phyloP scores from a whole-genome alignment of 2,797 vertebrate genomes.

The Falco novaeseelandiae region DNA sequence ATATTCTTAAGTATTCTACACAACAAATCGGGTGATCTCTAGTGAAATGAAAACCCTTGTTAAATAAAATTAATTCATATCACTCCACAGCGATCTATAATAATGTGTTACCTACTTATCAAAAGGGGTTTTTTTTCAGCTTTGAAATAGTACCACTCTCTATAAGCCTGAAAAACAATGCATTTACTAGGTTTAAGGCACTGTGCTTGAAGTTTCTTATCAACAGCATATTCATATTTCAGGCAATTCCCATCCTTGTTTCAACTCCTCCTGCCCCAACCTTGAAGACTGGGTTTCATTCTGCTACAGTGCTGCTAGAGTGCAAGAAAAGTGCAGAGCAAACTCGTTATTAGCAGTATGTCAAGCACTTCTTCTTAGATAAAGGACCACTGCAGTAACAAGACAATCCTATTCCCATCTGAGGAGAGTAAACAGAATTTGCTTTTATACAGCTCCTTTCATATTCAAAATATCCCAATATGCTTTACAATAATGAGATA shows the following conservation, averaged over 20 bases:
- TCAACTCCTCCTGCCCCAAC: background rate
- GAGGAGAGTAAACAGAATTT: conserved; percentile 7
- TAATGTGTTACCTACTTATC: background rate
- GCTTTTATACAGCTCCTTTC: background rate
- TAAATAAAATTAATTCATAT: background rate
- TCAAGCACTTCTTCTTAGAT: background rate
- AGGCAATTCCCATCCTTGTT: background rate
- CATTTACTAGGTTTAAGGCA: background rate
- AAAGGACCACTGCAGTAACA: background rate
- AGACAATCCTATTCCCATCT: background rate
- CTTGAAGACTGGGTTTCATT: background rate
- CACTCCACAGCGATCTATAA: background rate
- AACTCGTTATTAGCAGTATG: background rate
- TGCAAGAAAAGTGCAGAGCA: background rate
- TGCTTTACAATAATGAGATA: conserved; percentile 25
- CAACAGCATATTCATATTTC: background rate
- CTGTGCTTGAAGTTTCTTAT: background rate
- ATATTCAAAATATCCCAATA: conserved; percentile 42
- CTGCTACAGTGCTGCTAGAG: background rate
- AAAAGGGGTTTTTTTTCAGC: background rate
- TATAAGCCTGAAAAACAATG: background rate
- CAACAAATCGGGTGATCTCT: background rate
- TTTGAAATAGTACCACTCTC: background rate
- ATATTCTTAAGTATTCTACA: background rate
- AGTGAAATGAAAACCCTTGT: background rate